A percentile compares a stretch with the other conserved stretches of the same genome.
phyloP scores from a whole-genome alignment of 2,113 vertebrate species.

The Porphyrio hochstetteri region DNA sequence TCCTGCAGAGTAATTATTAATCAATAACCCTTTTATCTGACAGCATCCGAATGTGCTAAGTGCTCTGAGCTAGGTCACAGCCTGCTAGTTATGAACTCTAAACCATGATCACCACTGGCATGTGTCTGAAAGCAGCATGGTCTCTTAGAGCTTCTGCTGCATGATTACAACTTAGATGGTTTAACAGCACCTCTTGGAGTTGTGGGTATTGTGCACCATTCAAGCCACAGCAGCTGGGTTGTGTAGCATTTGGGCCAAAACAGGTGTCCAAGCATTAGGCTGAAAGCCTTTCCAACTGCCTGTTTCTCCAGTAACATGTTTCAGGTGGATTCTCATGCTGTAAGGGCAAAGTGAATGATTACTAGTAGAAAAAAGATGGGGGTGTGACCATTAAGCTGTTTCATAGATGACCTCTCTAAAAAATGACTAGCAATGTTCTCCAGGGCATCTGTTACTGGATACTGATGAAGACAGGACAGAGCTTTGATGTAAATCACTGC shows the following conservation, averaged over 20 bases:
- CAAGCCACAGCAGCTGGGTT: neutral
- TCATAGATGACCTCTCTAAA: neutral
- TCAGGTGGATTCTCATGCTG: neutral
- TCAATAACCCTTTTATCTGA: constrained; percentile 1
- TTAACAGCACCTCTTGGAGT: neutral
- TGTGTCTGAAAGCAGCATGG: neutral
- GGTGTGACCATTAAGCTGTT: neutral
- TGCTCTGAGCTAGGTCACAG: neutral
- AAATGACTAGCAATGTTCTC: neutral
- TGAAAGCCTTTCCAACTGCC: neutral
- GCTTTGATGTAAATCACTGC: neutral
- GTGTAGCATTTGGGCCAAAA: neutral
- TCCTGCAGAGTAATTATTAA: constrained; percentile 29
- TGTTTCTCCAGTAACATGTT: neutral
- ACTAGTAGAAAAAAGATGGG: neutral
- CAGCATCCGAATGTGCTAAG: neutral
- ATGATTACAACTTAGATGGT: neutral
- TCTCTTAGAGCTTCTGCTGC: neutral
- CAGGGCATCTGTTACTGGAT: neutral
- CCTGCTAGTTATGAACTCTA: neutral
- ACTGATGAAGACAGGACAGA: neutral
- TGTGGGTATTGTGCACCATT: neutral
- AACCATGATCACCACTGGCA: neutral
- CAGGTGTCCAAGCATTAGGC: fast-evolving
- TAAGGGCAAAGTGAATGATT: neutral